Conservation (phyloP, 2,888 invertebrate species). For the Coleophora deauratella region DNA sequence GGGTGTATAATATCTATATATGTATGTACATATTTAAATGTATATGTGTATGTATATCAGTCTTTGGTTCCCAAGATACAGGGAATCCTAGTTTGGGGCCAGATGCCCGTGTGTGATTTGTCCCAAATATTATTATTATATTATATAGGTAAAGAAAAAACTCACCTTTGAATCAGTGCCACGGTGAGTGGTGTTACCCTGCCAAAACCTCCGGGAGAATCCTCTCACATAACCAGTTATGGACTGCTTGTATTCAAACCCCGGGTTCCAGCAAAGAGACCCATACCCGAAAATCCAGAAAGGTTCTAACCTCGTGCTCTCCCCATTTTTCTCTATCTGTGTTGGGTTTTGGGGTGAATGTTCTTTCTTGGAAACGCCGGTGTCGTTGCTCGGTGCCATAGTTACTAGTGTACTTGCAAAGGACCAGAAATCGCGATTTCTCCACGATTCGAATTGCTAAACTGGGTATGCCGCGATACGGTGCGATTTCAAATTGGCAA, state of each 20-base stretch:
- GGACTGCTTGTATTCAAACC: constrained; percentile 87
- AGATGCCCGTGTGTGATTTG: no score
- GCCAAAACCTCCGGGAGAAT: constrained; percentile 92
- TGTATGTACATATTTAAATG: no score
- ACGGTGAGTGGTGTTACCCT: constrained; percentile 88
- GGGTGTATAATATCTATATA: no score
- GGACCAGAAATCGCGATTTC: constrained; percentile 1
- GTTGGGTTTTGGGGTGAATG: neutral
- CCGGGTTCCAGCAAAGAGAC: constrained; percentile 95
- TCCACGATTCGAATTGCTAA: neutral
- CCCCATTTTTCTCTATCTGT: constrained; percentile 17
- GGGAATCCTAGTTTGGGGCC: no score
- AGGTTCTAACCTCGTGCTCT: constrained; percentile 44
- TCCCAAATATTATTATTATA: no score
- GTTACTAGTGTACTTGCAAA: constrained; percentile 1
- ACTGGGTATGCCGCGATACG: constrained; percentile 10
- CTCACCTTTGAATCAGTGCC: constrained; percentile 82
- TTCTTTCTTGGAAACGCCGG: neutral
- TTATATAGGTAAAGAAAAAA: no score
- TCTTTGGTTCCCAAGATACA: no score
- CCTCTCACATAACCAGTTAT: constrained; percentile 88
- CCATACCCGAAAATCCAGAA: constrained; percentile 98
- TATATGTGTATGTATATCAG: no score
- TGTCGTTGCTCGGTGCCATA: constrained; percentile 12
- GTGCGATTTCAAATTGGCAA: constrained; percentile 23